phyloP scores from a whole-genome alignment of 1,140 invertebrate species.

The Neodiprion fabricii region DNA sequence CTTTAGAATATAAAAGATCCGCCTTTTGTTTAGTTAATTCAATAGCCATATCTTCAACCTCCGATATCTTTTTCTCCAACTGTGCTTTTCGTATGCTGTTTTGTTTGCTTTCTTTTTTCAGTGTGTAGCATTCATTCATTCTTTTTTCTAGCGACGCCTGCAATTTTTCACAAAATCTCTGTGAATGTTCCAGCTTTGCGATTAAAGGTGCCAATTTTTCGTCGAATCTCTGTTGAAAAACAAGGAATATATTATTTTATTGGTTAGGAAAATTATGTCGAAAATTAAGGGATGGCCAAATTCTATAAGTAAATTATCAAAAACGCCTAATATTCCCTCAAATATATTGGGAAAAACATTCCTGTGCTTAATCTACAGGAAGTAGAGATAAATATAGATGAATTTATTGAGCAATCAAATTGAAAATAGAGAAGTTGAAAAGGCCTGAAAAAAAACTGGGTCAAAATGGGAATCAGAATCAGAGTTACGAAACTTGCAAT shows the following conservation, averaged over 20 bases:
- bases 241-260: neutral
- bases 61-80: conserved; percentile 58
- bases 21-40: conserved; percentile 61
- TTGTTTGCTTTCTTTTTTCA: conserved; percentile 49
- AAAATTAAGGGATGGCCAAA: neutral
- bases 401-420: neutral
- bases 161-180: conserved; percentile 47
- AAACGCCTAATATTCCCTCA: too few species aligned
- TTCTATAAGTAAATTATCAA: neutral
- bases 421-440: neutral
- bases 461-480: neutral
- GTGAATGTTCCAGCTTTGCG: conserved; percentile 43
- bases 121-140: conserved; percentile 40
- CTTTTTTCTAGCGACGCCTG: conserved; percentile 46
- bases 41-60: conserved; percentile 60
- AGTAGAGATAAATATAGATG: neutral
- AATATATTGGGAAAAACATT: too few species aligned
- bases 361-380: neutral
- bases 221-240: conserved; percentile 40
- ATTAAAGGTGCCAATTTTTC: conserved; percentile 48
- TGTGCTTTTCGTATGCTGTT: conserved; percentile 46
- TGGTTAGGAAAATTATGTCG: neutral
- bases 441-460: neutral
- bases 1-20: conserved; percentile 54
- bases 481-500: neutral